Evolutionary conservation across 2,113 vertebrate genomes (phyloP).

Genomic region (Bubo bubo): DNA sequence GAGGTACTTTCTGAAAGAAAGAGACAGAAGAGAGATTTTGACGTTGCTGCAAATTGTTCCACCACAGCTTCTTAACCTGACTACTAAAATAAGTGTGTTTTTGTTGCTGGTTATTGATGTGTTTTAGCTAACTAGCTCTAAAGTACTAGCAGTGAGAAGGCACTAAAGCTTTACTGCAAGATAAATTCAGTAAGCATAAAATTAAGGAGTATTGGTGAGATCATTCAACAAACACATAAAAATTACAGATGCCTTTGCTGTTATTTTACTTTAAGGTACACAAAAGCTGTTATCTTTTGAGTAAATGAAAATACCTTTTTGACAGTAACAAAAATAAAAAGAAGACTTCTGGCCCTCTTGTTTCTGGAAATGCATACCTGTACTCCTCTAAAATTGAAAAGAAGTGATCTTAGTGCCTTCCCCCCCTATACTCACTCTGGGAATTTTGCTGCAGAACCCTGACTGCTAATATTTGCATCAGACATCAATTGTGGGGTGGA

Average conservation of each 20-base stretch:
- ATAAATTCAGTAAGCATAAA: not conserved
- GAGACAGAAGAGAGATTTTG: not conserved
- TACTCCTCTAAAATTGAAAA: not conserved
- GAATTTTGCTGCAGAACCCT: not conserved
- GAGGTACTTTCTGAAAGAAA: slow-evolving; percentile 21
- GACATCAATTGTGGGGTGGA: not conserved
- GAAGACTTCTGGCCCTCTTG: not conserved
- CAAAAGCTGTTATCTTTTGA: not conserved
- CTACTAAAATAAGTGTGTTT: not conserved
- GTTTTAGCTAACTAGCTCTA: not conserved
- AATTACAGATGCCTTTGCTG: not conserved
- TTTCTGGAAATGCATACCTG: not conserved
- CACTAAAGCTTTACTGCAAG: not conserved
- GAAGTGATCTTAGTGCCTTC: not conserved
- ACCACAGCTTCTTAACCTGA: not conserved
- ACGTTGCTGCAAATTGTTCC: not conserved
- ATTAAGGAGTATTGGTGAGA: not conserved
- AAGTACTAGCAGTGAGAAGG: not conserved
- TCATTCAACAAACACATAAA: not conserved
- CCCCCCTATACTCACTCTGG: not conserved
- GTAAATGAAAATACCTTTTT: not conserved
- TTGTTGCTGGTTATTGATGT: not conserved
- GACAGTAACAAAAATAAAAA: not conserved
- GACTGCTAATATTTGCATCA: not conserved
- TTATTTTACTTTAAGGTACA: not conserved